Conservation (phyloP, 1,140 invertebrate genomes). For the Brevipalpus yothersi region DNA sequence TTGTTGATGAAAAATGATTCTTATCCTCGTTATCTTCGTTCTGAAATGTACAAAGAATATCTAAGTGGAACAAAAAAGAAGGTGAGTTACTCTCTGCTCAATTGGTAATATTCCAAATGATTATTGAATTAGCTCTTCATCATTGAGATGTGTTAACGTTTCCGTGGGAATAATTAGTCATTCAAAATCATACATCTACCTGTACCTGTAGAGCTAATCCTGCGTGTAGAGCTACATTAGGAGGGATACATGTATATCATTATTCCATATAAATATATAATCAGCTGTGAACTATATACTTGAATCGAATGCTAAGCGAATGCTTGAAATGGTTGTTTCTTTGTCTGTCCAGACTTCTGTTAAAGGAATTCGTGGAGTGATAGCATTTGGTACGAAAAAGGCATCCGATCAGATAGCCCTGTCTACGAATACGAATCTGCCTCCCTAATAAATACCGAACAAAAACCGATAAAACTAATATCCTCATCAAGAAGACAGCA, state of each 20-base stretch:
- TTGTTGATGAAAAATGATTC: conserved; percentile 98
- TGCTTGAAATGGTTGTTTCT: not conserved
- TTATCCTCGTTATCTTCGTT: conserved; percentile 87
- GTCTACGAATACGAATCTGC: no score
- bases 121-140: no score
- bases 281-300: not conserved
- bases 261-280: no score
- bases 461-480: no score
- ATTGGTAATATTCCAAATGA: not conserved
- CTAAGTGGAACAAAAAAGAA: conserved; percentile 86
- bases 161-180: no score
- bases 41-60: conserved; percentile 97
- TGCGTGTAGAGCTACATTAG: no score
- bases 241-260: no score
- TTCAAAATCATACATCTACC: no score
- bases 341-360: conserved; percentile 39
- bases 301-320: not conserved
- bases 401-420: conserved; percentile 8
- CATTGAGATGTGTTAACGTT: no score
- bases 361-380: conserved; percentile 59
- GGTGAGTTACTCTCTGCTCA: conserved; percentile 25
- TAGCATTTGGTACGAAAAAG: conserved; percentile 37
- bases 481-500: no score
- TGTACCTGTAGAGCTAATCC: no score
- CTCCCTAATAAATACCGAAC: no score